Percentiles rank a stretch among this genome's conserved stretches.
phyloP scores from a whole-genome alignment of 2,888 invertebrate genomes.

The Macrosoma leucophasiata region DNA sequence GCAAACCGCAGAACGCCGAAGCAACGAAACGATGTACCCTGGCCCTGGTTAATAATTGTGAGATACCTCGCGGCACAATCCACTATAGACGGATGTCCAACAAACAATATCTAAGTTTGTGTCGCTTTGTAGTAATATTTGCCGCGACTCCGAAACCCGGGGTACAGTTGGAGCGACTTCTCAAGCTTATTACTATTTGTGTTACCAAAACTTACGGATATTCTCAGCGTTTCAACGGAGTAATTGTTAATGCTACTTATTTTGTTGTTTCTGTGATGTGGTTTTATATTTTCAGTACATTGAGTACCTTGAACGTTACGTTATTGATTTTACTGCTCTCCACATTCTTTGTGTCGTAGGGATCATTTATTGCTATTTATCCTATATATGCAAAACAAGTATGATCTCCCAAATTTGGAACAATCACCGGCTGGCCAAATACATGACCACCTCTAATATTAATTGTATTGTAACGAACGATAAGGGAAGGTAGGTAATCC shows the following conservation, averaged over 20 bases:
- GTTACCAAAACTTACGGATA: slow-evolving; percentile 43
- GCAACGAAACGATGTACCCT: slow-evolving; percentile 10
- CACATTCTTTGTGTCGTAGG: too few relatives aligned
- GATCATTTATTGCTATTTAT: too few relatives aligned
- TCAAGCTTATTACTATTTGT: slow-evolving; percentile 67
- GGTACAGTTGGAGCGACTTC: slow-evolving; percentile 22
- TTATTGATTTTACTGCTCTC: not conserved
- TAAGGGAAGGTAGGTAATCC: too few relatives aligned
- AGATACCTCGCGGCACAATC: slow-evolving; percentile 30
- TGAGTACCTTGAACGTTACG: not conserved
- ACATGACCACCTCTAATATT: too few relatives aligned
- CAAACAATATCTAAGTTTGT: slow-evolving; percentile 62
- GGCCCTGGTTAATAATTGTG: too few relatives aligned
- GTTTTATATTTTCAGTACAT: not conserved
- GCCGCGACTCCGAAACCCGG: slow-evolving; percentile 47
- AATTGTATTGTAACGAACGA: too few relatives aligned
- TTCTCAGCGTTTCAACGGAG: not conserved
- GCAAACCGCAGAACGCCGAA: slow-evolving; percentile 13
- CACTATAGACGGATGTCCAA: slow-evolving; percentile 47
- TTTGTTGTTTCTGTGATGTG: not conserved
- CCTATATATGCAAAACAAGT: too few relatives aligned
- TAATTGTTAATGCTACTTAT: not conserved
- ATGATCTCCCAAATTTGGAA: too few relatives aligned
- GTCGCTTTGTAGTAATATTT: slow-evolving; percentile 64
- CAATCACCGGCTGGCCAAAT: too few relatives aligned